These are phyloP conservation scores for Rhinella marina DNA, from an alignment of 2,797 vertebrate genomes.

Conservation along the genomic window DNA sequence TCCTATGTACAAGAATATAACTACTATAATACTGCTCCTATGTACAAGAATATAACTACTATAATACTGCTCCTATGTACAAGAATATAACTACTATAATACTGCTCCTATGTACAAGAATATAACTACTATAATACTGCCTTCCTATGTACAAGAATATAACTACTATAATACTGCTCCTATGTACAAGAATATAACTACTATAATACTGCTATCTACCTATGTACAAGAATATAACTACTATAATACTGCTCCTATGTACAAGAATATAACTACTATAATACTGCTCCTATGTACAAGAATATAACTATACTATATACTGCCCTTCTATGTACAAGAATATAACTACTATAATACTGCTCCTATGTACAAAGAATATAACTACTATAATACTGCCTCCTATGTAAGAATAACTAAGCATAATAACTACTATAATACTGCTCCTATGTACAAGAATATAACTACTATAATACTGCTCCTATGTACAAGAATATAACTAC, in stretches of 20 bases:
- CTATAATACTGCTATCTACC: conserved; percentile 2
- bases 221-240: conserved; percentile 15
- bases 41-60: conserved; percentile 5
- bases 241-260: conserved; percentile 11
- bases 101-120: conserved; percentile 6
- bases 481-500: conserved; percentile 1
- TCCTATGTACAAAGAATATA: background rate
- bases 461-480: conserved; percentile 5
- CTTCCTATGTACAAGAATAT: background rate
- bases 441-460: background rate
- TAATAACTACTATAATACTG: background rate
- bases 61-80: conserved; percentile 2
- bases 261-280: conserved; percentile 2
- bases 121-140: conserved; percentile 14
- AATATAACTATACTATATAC: background rate
- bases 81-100: conserved; percentile 8
- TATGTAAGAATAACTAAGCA: conserved; percentile 13
- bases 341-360: conserved; percentile 7
- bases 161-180: conserved; percentile 6
- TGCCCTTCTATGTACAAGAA: background rate
- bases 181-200: conserved; percentile 13
- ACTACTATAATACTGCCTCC: background rate
- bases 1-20: conserved; percentile 3
- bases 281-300: background rate
- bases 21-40: background rate